Evolutionary conservation across 2,113 vertebrate genomes (phyloP).

Genomic region (Sarotherodon lohbergeri): DNA sequence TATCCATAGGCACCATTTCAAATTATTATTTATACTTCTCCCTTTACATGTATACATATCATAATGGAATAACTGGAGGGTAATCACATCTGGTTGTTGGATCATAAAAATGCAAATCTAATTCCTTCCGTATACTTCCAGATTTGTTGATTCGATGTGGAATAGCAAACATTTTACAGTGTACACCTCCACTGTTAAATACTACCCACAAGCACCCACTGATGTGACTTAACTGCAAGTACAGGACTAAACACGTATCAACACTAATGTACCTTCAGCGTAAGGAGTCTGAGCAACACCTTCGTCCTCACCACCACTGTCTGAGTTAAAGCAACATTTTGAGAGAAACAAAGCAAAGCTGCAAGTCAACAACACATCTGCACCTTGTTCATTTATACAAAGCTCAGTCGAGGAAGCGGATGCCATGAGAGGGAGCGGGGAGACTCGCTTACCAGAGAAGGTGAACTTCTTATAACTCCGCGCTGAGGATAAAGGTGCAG

Average conservation of each 20-base stretch:
- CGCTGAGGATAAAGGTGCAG: slow-evolving; percentile 35
- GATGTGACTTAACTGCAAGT: not conserved
- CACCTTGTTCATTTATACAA: not conserved
- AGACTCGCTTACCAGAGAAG: slow-evolving; percentile 71
- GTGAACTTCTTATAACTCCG: slow-evolving; percentile 72
- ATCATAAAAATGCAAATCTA: not conserved
- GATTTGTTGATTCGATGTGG: not conserved
- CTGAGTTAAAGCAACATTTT: slow-evolving; percentile 39
- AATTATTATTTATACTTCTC: not conserved
- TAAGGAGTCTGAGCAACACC: not conserved
- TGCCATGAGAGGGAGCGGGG: not conserved
- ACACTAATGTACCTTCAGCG: slow-evolving; percentile 11
- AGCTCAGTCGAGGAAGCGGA: not conserved
- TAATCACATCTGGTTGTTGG: not conserved
- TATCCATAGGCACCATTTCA: not conserved
- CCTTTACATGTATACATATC: not conserved
- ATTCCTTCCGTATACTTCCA: not conserved
- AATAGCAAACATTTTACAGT: not conserved
- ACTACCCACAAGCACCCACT: not conserved
- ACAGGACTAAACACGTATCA: not conserved
- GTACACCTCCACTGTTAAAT: not conserved
- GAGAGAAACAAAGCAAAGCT: not conserved
- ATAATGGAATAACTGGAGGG: not conserved
- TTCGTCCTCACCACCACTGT: slow-evolving; percentile 25
- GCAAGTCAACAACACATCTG: not conserved